Evolutionary conservation across 2,888 invertebrate species (phyloP).

Genomic region (Spisula subtruncata): DNA sequence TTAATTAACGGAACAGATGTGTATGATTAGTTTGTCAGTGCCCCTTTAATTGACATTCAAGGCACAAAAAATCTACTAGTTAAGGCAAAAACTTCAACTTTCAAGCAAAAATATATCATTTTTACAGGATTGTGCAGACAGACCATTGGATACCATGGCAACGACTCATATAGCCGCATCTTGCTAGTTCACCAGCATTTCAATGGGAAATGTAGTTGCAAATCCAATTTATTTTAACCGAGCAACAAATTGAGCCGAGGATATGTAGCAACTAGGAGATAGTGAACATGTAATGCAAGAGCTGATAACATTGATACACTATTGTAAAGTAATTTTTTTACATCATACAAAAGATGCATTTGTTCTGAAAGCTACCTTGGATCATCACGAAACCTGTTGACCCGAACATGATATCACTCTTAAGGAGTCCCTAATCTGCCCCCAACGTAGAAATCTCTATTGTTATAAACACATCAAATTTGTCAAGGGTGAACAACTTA

Average conservation of each 20-base stretch:
- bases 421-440: neutral
- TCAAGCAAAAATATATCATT: neutral
- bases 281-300: neutral
- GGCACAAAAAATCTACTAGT: neutral
- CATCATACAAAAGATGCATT: slow-evolving; percentile 3
- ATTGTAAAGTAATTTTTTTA: slow-evolving; percentile 22
- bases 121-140: neutral
- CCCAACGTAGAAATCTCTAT: slow-evolving; percentile 8
- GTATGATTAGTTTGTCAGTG: neutral
- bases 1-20: neutral
- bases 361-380: slow-evolving; percentile 1
- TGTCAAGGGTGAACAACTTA: neutral
- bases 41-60: neutral
- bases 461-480: neutral
- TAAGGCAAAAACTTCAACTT: neutral
- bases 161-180: neutral
- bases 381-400: slow-evolving; percentile 1
- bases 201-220: neutral
- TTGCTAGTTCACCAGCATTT: neutral
- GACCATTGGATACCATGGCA: neutral
- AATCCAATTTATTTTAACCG: neutral
- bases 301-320: neutral
- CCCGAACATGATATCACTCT: slow-evolving; percentile 11
- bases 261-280: slow-evolving; percentile 2
- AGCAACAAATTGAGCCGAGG: neutral